Conservation (phyloP, 2,888 invertebrate genomes). For the Polydrusus pterygomalis region DNA sequence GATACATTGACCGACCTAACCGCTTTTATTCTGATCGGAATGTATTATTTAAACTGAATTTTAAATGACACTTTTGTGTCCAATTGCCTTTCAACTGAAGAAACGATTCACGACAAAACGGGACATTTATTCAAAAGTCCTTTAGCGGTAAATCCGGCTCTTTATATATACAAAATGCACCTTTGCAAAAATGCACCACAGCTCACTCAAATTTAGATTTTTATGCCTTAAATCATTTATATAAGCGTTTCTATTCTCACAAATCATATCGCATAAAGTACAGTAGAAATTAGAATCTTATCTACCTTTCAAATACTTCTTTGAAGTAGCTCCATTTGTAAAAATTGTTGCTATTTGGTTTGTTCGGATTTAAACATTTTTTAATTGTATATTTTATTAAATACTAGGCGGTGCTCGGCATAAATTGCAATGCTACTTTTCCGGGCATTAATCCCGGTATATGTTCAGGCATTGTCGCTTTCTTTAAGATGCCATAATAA, state of each 20-base stretch:
- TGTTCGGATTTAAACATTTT: too few relatives aligned
- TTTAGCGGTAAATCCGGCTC: background rate
- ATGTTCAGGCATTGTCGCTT: too few relatives aligned
- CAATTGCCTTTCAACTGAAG: constrained; percentile 2
- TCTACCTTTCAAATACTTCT: too few relatives aligned
- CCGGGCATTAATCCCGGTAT: too few relatives aligned
- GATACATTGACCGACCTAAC: background rate
- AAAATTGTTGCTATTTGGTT: too few relatives aligned
- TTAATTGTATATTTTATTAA: too few relatives aligned
- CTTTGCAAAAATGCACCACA: background rate
- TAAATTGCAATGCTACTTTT: too few relatives aligned
- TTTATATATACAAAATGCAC: too few relatives aligned
- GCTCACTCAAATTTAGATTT: background rate
- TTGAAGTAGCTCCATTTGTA: too few relatives aligned
- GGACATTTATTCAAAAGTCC: constrained; percentile 8
- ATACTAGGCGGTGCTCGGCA: too few relatives aligned
- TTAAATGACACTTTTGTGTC: constrained; percentile 1
- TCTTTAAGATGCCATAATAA: too few relatives aligned
- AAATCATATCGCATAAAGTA: background rate
- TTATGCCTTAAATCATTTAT: constrained; percentile 14
- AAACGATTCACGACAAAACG: constrained; percentile 17
- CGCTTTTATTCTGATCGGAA: background rate
- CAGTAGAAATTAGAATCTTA: too few relatives aligned
- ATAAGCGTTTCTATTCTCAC: background rate
- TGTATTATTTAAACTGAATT: background rate